Evolutionary conservation across 2,113 vertebrate species (phyloP).

Genomic region (Willisornis vidua): DNA sequence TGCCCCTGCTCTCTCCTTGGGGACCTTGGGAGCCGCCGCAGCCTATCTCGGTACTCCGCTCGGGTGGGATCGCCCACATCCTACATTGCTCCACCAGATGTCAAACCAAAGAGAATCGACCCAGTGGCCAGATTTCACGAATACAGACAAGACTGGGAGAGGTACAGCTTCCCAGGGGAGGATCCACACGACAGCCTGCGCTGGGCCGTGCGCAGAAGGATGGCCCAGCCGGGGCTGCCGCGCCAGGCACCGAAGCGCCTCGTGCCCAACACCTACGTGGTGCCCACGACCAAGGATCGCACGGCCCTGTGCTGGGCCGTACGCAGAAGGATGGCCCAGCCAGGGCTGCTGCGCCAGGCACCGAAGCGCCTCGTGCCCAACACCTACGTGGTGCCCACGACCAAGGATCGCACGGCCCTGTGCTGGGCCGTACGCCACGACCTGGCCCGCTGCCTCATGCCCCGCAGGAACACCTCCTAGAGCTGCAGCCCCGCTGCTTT

Average conservation of each 20-base stretch:
- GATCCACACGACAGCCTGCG: conserved; percentile 51
- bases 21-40: not conserved
- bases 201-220: conserved; percentile 62
- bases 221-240: not conserved
- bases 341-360: accelerated
- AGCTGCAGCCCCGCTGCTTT: not conserved
- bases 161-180: conserved; percentile 66
- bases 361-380: conserved; percentile 72
- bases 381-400: conserved; percentile 84
- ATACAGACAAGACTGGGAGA: conserved; percentile 74
- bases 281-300: conserved; percentile 90
- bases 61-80: conserved; percentile 6
- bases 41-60: not conserved
- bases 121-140: conserved; percentile 58
- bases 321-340: conserved; percentile 50
- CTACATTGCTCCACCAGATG: conserved; percentile 16
- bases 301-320: conserved; percentile 77
- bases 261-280: conserved; percentile 80
- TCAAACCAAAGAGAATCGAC: conserved; percentile 37
- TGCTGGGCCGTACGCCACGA: conserved; percentile 86
- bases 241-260: not conserved
- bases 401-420: conserved; percentile 85
- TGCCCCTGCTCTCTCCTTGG: not conserved
- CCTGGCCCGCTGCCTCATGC: conserved; percentile 80
- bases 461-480: conserved; percentile 43